These are phyloP conservation scores for Gonatopus flavifemur DNA, from an alignment of 1,140 invertebrate genomes.

Conservation along the genomic window DNA sequence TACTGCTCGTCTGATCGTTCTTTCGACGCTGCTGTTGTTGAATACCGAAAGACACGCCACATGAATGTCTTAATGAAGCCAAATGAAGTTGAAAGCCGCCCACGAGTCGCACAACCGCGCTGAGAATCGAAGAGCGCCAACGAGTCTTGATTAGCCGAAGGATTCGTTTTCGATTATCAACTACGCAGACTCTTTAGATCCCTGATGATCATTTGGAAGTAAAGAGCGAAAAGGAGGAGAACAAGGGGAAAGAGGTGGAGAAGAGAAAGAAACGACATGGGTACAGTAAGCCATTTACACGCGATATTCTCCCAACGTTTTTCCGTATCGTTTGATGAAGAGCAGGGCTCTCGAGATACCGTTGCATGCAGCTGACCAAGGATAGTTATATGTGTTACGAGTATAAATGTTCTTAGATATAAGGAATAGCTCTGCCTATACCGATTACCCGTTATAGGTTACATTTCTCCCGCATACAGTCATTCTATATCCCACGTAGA, in stretches of 20 bases:
- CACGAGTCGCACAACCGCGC: background rate
- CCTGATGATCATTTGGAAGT: too few species aligned
- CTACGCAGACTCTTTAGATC: too few species aligned
- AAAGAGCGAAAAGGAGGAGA: too few species aligned
- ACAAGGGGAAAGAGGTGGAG: too few species aligned
- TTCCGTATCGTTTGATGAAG: background rate
- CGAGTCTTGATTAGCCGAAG: constrained; percentile 5
- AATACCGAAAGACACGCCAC: constrained; percentile 12
- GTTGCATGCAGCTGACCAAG: background rate
- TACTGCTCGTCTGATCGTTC: constrained; percentile 24
- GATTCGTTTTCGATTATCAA: constrained; percentile 10
- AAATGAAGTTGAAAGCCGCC: constrained; percentile 20
- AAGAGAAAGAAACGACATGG: too few species aligned
- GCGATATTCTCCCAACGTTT: background rate
- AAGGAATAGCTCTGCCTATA: background rate
- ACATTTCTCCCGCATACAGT: background rate
- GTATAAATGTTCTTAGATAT: background rate
- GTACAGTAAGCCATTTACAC: too few species aligned
- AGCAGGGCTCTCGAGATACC: background rate
- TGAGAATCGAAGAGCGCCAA: constrained; percentile 7
- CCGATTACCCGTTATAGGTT: background rate
- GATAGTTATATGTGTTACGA: background rate
- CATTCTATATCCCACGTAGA: too few species aligned
- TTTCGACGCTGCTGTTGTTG: constrained; percentile 25
- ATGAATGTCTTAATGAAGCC: constrained; percentile 18